Evolutionary conservation across 2,888 invertebrate genomes (phyloP), one percentile per base, ranked within the genome.

Genomic region (Meloe dianella): DNA sequence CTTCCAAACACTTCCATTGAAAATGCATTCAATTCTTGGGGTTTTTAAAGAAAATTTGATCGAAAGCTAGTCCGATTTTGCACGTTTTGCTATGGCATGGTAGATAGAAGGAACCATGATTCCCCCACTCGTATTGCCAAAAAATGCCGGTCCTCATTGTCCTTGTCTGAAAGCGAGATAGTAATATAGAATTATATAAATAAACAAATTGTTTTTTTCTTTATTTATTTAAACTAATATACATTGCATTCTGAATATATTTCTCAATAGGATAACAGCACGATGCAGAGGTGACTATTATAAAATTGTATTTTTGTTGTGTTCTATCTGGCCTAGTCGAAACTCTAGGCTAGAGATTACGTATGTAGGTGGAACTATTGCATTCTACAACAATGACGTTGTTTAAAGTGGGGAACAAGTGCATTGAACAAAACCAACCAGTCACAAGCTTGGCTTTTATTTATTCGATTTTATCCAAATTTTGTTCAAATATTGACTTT

Each of bases 231-330:
- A 83, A 82, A 83, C 82, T 82, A 83, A 82, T 82, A 80, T 78
- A 80, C 79, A 83, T 82, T 84, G 83, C 83, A 83, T 83, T 83
- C 81, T 80, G 81, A 82, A 83, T 83, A 83, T 83, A 83, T 83
- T 82, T 82, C 78, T 64, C 67, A 80, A 70, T 78, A 82, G 83
- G 83, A 76, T 68, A 65, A 62, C 82, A 84, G 78, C 61, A 76
- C 22, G 6, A 27, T 35, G 61, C 61, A 72, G 74, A 77, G 78
- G 76, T 77, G 61, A 41, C 62, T 67, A 61, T 57, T 57, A 59
- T 47, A 47, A 47, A 47, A 47, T 20, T 47, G 20, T 20, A 20
- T 66, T 59, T n/a, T 22, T 27, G 64, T 64, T 71, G 64, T 32
- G 7, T 32, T n/a, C n/a, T n/a, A n/a, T 78, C 80, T 80, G 79